Base-by-base conservation (phyloP, 1,140 invertebrate species). In the Andricus grossulariae region DNA sequence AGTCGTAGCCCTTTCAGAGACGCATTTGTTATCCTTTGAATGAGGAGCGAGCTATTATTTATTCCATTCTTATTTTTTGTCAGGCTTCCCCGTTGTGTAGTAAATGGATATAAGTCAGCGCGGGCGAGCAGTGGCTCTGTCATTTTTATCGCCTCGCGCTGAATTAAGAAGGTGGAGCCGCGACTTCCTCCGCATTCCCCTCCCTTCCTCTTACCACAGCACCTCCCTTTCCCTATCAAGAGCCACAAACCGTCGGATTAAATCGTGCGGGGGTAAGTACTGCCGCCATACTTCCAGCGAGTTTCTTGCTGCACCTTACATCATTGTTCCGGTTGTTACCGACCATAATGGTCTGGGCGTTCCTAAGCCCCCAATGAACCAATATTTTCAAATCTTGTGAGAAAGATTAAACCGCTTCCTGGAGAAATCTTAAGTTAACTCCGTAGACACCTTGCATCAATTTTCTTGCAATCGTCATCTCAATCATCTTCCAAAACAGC, bases 21-120 rank as follows among this genome's bases (percentile, higher is more conserved):
- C 87, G 87, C 88, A 90, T 90, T 90, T 90, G 89, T 90, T 90
- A 89, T 90, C 89, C 88, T 91, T 91, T 91, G 89, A 90, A 90
- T 91, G 88, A 90, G 86, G 84, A 88, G 87, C 85, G 85, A 82
- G 86, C 90, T 89, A 90, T 91, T 91, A 90, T 90, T 91, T 91
- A 90, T 89, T 90, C 88, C 88, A 88, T 90, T 89, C 90, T 91
- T 90, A 90, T 90, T 90, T 91, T 89, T 90, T 89, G 86, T 86
- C 84, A 89, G 88, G 83, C 87, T 82, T 81, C 75, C 85, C 84
- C 87, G 88, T 90, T 89, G 88, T 89, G 87, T 89, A 88, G 88
- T 88, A 91, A 90, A 90, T 87, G 88, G 90, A 90, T 89, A 91
- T 91, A 91, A 91, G 90, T 91, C 89, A 91, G 85, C 84, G 80